Percentiles rank a stretch among this genome's conserved stretches.
Evolutionary conservation across 2,888 invertebrate species (phyloP).

Genomic region (Diarsia dahlii): DNA sequence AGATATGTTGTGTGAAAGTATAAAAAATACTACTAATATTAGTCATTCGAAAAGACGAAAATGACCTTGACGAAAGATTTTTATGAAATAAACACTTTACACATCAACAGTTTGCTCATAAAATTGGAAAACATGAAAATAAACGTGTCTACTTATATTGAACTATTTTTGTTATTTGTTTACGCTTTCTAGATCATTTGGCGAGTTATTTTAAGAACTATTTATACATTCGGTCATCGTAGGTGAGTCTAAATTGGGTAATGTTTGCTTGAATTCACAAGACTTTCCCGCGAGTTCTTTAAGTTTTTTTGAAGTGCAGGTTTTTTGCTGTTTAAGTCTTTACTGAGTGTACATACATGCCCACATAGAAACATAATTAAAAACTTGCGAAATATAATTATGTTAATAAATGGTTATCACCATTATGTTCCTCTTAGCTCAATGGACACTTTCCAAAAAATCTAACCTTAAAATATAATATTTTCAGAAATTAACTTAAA

Average conservation of each 20-base stretch:
- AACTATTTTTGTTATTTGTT: constrained; percentile 62
- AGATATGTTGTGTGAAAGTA: not conserved
- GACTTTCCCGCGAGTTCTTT: not conserved
- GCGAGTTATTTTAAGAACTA: constrained; percentile 5
- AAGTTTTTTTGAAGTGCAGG: not conserved
- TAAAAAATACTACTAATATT: not conserved
- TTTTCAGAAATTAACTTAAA: too few species aligned
- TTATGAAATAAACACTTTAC: constrained; percentile 20
- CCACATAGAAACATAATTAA: too few species aligned
- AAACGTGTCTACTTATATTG: constrained; percentile 19
- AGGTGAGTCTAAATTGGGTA: constrained; percentile 33
- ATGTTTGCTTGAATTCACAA: not conserved
- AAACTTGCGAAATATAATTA: too few species aligned
- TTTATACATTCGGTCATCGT: constrained; percentile 33
- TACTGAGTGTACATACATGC: too few species aligned
- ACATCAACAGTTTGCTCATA: constrained; percentile 22
- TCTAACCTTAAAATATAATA: too few species aligned
- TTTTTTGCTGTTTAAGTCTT: too few species aligned
- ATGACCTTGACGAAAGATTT: constrained; percentile 14
- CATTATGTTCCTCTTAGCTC: too few species aligned
- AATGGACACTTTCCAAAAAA: too few species aligned
- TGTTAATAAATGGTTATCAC: too few species aligned
- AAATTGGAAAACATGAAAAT: constrained; percentile 32
- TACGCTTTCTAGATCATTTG: constrained; percentile 42
- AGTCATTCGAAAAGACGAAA: not conserved